Percentiles rank a stretch among this genome's conserved stretches.
Evolutionary conservation across 2,113 vertebrate genomes (phyloP).

Genomic region (Paraplagusia blochii): DNA sequence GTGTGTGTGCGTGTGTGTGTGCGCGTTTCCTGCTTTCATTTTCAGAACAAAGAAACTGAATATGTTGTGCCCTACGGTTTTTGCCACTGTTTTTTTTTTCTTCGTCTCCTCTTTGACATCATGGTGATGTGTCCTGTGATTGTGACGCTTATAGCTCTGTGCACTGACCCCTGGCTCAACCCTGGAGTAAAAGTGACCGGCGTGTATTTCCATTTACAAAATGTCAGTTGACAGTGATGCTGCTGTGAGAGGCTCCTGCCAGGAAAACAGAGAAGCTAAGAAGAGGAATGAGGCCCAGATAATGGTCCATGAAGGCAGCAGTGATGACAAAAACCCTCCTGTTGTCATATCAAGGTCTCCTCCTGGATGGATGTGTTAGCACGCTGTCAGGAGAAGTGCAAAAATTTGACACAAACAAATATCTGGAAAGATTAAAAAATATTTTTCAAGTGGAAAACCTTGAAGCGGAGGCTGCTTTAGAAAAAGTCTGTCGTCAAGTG

Average conservation of each 20-base stretch:
- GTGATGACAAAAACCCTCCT: background rate
- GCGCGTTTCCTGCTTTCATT: slow-evolving; percentile 24
- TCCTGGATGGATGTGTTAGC: background rate
- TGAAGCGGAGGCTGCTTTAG: no score
- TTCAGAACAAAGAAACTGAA: background rate
- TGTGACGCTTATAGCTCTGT: slow-evolving; percentile 11
- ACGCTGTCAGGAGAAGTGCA: background rate
- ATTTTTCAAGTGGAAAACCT: no score
- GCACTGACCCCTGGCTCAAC: background rate
- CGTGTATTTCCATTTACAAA: background rate
- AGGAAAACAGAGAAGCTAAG: slow-evolving; percentile 10
- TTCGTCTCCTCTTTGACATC: background rate
- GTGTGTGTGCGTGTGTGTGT: no score
- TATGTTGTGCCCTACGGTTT: slow-evolving; percentile 23
- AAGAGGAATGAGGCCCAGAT: background rate
- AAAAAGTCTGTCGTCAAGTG: no score
- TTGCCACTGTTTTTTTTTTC: slow-evolving; percentile 3
- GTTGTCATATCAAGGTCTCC: background rate
- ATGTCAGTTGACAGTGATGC: slow-evolving; percentile 8
- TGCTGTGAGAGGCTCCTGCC: slow-evolving; percentile 2
- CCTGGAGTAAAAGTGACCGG: slow-evolving; percentile 17
- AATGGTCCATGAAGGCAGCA: background rate
- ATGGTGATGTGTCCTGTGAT: slow-evolving; percentile 4
- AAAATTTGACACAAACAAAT: no score
- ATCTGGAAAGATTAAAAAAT: no score